phyloP scores from a whole-genome alignment of 2,888 invertebrate species.

The Macropis europaea region DNA sequence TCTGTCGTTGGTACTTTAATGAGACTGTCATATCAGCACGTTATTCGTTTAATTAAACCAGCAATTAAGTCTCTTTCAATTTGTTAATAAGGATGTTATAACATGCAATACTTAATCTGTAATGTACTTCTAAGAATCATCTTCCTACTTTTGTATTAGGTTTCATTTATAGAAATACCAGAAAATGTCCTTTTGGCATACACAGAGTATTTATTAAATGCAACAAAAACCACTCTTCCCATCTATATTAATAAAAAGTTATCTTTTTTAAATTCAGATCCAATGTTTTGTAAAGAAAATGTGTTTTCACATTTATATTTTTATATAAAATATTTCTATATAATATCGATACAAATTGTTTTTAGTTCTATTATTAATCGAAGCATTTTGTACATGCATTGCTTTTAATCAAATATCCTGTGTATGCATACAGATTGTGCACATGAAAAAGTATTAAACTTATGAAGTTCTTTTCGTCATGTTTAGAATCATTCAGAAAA shows the following conservation, averaged over 20 bases:
- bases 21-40: slow-evolving; percentile 55
- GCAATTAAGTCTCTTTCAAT: slow-evolving; percentile 27
- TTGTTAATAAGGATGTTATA: slow-evolving; percentile 35
- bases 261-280: neutral
- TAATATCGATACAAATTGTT: neutral
- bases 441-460: slow-evolving; percentile 2
- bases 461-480: neutral
- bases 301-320: neutral
- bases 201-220: slow-evolving; percentile 2
- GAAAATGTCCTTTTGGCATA: neutral
- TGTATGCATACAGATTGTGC: slow-evolving; percentile 1
- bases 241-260: neutral
- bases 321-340: neutral
- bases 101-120: slow-evolving; percentile 52
- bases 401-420: neutral
- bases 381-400: neutral
- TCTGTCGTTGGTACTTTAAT: slow-evolving; percentile 57
- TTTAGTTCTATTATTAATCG: neutral
- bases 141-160: slow-evolving; percentile 46
- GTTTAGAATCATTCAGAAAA: neutral
- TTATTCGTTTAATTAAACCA: slow-evolving; percentile 44
- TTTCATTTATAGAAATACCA: slow-evolving; percentile 30
- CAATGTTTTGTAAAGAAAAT: neutral
- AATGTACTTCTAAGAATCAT: slow-evolving; percentile 51
- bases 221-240: neutral